phyloP scores from a whole-genome alignment of 2,888 invertebrate species.

The Bimastos eiseni region DNA sequence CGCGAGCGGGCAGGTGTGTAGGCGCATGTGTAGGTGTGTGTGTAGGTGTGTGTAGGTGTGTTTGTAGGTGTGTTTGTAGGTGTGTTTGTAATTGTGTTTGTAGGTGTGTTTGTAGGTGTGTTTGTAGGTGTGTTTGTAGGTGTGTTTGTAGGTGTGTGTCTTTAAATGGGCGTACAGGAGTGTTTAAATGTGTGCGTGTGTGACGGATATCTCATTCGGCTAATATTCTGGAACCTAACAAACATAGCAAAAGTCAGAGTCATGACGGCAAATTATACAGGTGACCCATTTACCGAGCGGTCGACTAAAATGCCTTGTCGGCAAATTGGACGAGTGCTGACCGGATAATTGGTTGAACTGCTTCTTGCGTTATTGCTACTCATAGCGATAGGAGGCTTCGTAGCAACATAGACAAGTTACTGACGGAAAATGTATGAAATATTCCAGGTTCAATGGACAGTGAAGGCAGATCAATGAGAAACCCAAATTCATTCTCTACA shows the following conservation, averaged over 20 bases:
- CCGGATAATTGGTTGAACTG: background rate
- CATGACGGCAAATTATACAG: background rate
- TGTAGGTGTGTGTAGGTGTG: too few relatives aligned
- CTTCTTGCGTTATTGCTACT: background rate
- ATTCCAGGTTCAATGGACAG: background rate
- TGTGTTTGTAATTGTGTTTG: too few relatives aligned
- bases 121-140: background rate
- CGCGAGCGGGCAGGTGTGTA: too few relatives aligned
- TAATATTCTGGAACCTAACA: background rate
- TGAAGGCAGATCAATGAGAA: background rate
- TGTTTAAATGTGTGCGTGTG: background rate
- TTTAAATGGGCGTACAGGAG: too few relatives aligned
- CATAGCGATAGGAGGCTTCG: background rate
- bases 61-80: too few relatives aligned
- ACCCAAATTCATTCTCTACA: background rate
- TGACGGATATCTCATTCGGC: background rate
- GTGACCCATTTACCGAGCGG: background rate
- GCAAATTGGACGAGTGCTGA: background rate
- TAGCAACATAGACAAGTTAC: background rate
- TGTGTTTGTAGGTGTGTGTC: background rate
- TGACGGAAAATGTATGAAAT: background rate
- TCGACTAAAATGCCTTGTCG: background rate
- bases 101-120: too few relatives aligned
- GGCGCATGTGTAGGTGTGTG: too few relatives aligned
- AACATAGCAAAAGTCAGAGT: background rate